phyloP scores from a whole-genome alignment of 2,797 vertebrate genomes.

The Pelodytes ibericus region DNA sequence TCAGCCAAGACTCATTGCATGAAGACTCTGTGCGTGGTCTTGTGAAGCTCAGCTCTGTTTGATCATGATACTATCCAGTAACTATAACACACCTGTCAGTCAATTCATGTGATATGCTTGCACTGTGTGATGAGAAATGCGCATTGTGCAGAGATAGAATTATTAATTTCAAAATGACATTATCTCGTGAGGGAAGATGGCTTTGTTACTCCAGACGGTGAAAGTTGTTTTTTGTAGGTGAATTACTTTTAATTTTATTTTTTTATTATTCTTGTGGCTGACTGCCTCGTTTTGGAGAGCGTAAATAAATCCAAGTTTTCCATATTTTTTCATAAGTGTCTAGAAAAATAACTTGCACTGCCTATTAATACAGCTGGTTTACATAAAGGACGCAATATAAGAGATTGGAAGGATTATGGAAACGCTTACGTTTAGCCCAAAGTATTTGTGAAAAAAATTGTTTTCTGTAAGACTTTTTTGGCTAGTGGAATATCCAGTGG shows the following conservation, averaged over 20 bases:
- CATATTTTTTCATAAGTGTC: background rate
- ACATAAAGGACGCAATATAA: background rate
- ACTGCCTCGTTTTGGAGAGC: conserved; percentile 6
- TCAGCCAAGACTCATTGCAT: conserved; percentile 94
- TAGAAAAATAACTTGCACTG: background rate
- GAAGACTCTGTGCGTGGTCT: conserved; percentile 95
- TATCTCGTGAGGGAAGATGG: conserved; percentile 39
- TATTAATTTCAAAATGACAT: conserved; percentile 53
- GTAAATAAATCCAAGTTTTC: conserved; percentile 5
- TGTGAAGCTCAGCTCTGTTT: conserved; percentile 97
- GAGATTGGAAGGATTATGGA: background rate
- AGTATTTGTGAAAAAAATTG: background rate
- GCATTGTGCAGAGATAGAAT: conserved; percentile 38
- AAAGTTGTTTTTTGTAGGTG: too few species aligned
- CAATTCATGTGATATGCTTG: conserved; percentile 57
- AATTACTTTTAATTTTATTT: too few species aligned
- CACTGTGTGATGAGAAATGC: conserved; percentile 59
- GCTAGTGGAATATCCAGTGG: background rate
- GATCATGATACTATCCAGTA: conserved; percentile 63
- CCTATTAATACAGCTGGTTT: conserved; percentile 2
- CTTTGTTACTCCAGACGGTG: conserved; percentile 50
- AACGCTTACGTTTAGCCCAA: background rate
- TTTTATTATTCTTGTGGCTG: too few species aligned
- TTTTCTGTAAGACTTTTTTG: background rate
- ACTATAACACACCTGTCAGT: conserved; percentile 59